Conservation (phyloP, 2,888 invertebrate genomes). For the Latrodectus elegans region DNA sequence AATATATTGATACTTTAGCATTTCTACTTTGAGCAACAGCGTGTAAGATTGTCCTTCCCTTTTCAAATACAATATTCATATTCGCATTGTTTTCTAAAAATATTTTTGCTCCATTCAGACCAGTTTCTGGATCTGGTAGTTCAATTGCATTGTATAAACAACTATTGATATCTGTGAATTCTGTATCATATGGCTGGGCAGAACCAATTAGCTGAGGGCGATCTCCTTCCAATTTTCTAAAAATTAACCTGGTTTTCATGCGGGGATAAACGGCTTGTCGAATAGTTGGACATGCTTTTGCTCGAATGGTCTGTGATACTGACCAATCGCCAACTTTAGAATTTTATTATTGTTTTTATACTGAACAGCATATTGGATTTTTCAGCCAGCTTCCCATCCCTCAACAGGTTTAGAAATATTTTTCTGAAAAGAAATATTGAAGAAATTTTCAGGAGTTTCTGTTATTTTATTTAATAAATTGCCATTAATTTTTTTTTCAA, state of each 20-base stretch:
- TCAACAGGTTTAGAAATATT: not conserved
- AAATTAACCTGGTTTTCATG: not conserved
- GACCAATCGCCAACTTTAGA: not conserved
- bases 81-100: not conserved
- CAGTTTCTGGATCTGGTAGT: not conserved
- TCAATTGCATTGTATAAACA: not conserved
- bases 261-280: not conserved
- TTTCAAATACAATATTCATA: not conserved
- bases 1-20: not conserved
- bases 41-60: not conserved
- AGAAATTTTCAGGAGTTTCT: not conserved
- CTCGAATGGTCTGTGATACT: not conserved
- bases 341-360: not conserved
- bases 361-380: not conserved
- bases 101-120: not conserved
- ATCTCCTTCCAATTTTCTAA: not conserved
- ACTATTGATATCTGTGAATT: not conserved
- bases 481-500: not conserved
- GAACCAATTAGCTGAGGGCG: not conserved
- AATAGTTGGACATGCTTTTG: not conserved
- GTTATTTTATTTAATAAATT: not conserved
- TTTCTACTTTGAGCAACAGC: not conserved
- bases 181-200: not conserved
- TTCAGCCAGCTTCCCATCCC: not conserved
- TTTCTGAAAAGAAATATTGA: not conserved